Conservation (phyloP, 2,888 invertebrate genomes). For the Epinotia ramella region DNA sequence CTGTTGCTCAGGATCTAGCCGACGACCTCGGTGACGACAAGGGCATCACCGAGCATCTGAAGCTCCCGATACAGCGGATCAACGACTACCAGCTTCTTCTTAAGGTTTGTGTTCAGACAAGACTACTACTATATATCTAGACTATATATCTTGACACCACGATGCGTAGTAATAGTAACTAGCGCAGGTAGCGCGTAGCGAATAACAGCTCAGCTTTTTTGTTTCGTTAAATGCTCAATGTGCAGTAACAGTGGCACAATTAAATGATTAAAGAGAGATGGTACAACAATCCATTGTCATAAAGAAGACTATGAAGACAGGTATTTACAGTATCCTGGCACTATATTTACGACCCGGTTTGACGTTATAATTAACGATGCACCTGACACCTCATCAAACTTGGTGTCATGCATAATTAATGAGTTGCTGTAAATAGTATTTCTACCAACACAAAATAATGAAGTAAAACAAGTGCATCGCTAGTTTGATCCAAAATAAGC, state of each 20-base stretch:
- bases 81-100: slow-evolving; percentile 98
- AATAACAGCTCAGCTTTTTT: neutral
- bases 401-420: slow-evolving; percentile 7
- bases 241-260: neutral
- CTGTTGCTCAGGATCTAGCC: slow-evolving; percentile 90
- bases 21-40: slow-evolving; percentile 95
- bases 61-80: slow-evolving; percentile 97
- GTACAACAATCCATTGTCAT: too few relatives aligned
- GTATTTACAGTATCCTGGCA: neutral
- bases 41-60: slow-evolving; percentile 94
- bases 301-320: neutral
- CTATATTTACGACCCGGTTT: neutral
- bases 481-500: neutral
- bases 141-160: too few relatives aligned
- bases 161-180: too few relatives aligned
- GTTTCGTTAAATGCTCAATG: neutral
- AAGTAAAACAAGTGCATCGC: neutral
- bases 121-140: too few relatives aligned
- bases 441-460: neutral
- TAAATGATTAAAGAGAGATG: too few relatives aligned
- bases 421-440: slow-evolving; percentile 2
- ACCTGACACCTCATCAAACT: slow-evolving; percentile 16
- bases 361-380: slow-evolving; percentile 25
- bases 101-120: slow-evolving; percentile 86
- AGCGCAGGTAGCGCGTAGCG: too few relatives aligned